Evolutionary conservation across 2,113 vertebrate species (phyloP).

Genomic region (Phalacrocorax pelagicus): DNA sequence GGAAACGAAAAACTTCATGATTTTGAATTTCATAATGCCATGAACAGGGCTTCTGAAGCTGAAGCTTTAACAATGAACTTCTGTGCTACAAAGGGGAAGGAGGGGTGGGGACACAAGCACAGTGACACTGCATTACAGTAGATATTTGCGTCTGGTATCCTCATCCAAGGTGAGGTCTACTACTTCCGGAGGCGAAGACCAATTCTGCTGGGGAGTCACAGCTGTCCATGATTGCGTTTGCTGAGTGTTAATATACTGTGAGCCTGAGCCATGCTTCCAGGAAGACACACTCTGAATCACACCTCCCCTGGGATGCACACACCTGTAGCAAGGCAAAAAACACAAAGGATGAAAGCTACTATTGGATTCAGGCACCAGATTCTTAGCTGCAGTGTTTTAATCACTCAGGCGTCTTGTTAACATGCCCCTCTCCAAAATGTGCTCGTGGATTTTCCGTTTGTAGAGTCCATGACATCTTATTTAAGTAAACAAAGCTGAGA

Average conservation of each 20-base stretch:
- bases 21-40: conserved; percentile 60
- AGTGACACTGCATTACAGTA: conserved; percentile 85
- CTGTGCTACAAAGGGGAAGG: conserved; percentile 49
- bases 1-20: conserved; percentile 45
- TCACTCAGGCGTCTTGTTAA: not conserved
- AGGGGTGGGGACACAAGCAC: conserved; percentile 57
- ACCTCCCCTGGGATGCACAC: conserved; percentile 88
- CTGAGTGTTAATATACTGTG: conserved; percentile 77
- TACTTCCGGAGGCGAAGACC: conserved; percentile 91
- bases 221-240: conserved; percentile 87
- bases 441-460: not conserved
- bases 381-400: fast-evolving
- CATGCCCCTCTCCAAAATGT: not conserved
- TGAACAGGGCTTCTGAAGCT: conserved; percentile 66
- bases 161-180: conserved; percentile 97
- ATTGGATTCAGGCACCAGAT: fast-evolving
- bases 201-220: conserved; percentile 86
- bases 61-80: conserved; percentile 57
- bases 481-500: not conserved
- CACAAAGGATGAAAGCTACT: not conserved
- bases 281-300: conserved; percentile 95
- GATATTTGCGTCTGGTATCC: conserved; percentile 90
- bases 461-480: not conserved
- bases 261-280: conserved; percentile 84
- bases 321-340: conserved; percentile 70